phyloP scores from a whole-genome alignment of 2,113 vertebrate species.

The Elaphurus davidianus region DNA sequence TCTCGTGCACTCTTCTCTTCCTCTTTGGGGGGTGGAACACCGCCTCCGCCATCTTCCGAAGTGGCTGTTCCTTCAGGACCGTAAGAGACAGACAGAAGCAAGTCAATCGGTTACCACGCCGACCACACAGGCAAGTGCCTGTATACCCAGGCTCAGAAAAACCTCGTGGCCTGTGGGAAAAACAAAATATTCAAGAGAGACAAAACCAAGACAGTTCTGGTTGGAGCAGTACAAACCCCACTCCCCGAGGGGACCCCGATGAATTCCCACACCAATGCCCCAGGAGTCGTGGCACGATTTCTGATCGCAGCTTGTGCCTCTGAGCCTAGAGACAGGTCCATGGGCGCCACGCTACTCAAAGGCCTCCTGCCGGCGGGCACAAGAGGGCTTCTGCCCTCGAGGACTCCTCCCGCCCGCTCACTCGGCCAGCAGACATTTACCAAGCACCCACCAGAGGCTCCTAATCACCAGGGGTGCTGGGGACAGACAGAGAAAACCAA shows the following conservation, averaged over 20 bases:
- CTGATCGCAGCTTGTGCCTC: background rate
- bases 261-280: background rate
- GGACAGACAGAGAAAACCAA: background rate
- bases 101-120: background rate
- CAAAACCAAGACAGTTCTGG: background rate
- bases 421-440: background rate
- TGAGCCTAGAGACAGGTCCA: background rate
- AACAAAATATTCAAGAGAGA: background rate
- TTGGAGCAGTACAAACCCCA: background rate
- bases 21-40: constrained; percentile 89
- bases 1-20: constrained; percentile 85
- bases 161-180: background rate
- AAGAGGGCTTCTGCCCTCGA: background rate
- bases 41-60: constrained; percentile 83
- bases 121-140: background rate
- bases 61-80: background rate
- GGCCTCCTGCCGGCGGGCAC: background rate
- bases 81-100: background rate
- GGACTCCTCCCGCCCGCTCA: background rate
- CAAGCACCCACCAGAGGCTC: background rate
- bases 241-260: background rate
- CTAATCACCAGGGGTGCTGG: background rate
- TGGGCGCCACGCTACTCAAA: background rate
- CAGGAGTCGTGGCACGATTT: background rate
- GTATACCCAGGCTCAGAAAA: background rate